Base-by-base conservation (phyloP, 1,140 invertebrate genomes). In the Orussus abietinus region DNA sequence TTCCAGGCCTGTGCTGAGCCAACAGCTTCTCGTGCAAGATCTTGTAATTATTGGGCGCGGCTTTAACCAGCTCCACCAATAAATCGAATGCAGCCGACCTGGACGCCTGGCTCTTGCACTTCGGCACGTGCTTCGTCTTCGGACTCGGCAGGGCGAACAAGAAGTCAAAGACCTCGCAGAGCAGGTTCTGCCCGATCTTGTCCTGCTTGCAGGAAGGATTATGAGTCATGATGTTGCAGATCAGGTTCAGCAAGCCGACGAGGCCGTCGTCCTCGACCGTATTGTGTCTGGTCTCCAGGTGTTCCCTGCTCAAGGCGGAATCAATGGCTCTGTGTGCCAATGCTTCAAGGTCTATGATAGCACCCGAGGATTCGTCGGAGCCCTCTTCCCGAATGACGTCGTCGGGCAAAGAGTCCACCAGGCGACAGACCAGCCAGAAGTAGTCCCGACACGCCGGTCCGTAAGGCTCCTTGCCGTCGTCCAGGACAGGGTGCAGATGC, bases 381-480 rank as follows among this genome's bases (percentile, higher is more conserved):
- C 73, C 74, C 64, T 82, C 81, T 74, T 84, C 86, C n/a, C n/a
- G n/a, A 19, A 89, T 79, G 44, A 86, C 78, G 50, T 90, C 88
- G 44, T 84, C 81, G 0, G 88, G 86, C 4, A 92, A 62, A 5
- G 85, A 86, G 55, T 96, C 92, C 3, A 96, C 85, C 5, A 96
- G 74, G 11, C 90, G 78, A 53, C 90, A 91, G 2, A 93, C 75
- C 0, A 96, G 72, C 90, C 91, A 94, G 62, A 96, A 95, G 67
- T 94, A 96, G 64, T 96, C 92, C 13, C 91, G 70, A 69, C 92
- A 95, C 4, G 92, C 90, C 4, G 91, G 90, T 1, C 92, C 92
- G 64, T 91, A 94, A 0, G 90, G 88, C 57, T 94, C 91, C 59
- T 94, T 94, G 2, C 88, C 86, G 58, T 90, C 87, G 57, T 92